phyloP scores from a whole-genome alignment of 2,797 vertebrate genomes.

The Scyliorhinus canicula region DNA sequence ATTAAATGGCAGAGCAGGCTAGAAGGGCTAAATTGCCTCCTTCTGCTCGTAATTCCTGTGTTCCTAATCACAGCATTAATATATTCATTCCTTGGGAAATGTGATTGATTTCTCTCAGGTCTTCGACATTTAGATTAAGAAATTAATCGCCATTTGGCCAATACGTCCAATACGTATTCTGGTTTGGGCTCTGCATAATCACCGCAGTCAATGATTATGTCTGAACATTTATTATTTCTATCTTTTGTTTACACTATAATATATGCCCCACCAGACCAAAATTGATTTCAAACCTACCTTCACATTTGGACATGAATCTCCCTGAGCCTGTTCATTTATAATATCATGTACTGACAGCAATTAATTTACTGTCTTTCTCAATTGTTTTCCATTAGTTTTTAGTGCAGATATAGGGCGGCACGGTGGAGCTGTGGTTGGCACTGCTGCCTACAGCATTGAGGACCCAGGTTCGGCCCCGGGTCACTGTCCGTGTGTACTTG shows the following conservation, averaged over 20 bases:
- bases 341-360: not conserved
- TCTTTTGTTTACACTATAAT: not conserved
- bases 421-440: too few species aligned
- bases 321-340: not conserved
- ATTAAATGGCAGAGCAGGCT: too few species aligned
- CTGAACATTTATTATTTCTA: too few species aligned
- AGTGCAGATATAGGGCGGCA: too few species aligned
- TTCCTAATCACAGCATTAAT: not conserved
- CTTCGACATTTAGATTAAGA: not conserved
- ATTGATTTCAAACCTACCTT: not conserved
- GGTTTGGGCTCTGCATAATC: not conserved
- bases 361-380: not conserved
- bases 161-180: too few species aligned
- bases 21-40: too few species aligned
- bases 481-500: too few species aligned
- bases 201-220: not conserved
- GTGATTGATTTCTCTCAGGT: too few species aligned
- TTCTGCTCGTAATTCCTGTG: too few species aligned
- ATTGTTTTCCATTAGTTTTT: not conserved
- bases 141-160: not conserved
- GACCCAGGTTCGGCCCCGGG: too few species aligned
- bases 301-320: not conserved
- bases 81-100: not conserved
- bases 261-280: not conserved
- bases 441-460: too few species aligned